phyloP scores from a whole-genome alignment of 1,140 invertebrate species.

The Kradibia gibbosae region DNA sequence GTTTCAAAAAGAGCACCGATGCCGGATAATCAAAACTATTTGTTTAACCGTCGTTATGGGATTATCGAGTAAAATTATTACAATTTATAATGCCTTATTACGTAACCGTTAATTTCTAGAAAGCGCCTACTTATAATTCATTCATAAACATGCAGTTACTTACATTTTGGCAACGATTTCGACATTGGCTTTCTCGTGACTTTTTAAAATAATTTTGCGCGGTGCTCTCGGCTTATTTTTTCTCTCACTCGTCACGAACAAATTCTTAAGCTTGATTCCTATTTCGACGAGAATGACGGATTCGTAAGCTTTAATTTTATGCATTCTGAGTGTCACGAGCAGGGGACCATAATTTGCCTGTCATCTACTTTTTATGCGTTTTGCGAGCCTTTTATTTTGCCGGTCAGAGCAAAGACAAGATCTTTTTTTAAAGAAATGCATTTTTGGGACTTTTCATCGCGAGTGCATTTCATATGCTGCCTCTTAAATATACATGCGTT shows the following conservation, averaged over 20 bases:
- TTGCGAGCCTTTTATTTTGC: slow-evolving; percentile 15
- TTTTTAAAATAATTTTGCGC: not conserved
- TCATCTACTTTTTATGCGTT: slow-evolving; percentile 40
- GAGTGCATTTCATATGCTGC: slow-evolving; percentile 17
- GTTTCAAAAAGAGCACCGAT: not conserved
- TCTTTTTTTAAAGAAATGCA: slow-evolving; percentile 21
- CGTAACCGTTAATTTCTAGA: too few species aligned
- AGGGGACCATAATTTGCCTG: slow-evolving; percentile 39
- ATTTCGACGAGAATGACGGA: slow-evolving; percentile 21
- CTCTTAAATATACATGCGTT: not conserved
- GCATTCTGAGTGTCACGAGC: slow-evolving; percentile 21
- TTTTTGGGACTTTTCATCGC: slow-evolving; percentile 6
- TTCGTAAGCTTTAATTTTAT: slow-evolving; percentile 47
- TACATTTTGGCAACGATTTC: too few species aligned
- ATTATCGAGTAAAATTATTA: not conserved
- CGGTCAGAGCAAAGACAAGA: slow-evolving; percentile 15
- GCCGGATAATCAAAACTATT: not conserved
- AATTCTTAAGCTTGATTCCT: slow-evolving; percentile 10
- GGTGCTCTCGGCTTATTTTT: slow-evolving; percentile 25
- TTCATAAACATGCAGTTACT: too few species aligned
- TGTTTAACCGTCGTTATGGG: not conserved
- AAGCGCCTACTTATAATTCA: too few species aligned
- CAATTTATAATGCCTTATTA: not conserved
- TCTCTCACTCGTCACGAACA: not conserved
- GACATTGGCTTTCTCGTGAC: too few species aligned